Base-by-base conservation (phyloP, 2,888 invertebrate genomes). In the Phrixothrix hirtus region DNA sequence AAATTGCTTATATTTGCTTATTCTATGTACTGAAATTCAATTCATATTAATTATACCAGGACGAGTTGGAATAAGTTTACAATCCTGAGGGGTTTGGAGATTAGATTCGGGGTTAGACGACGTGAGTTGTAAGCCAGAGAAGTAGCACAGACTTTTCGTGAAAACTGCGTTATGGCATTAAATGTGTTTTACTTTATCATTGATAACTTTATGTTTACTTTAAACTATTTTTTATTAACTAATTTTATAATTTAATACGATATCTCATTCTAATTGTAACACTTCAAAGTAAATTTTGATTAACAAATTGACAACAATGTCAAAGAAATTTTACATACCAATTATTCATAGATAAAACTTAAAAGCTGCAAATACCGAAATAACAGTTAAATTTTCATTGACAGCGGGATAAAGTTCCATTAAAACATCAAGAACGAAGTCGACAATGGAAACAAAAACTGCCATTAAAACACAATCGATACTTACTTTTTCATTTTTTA, bases 1-100 rank as follows among this genome's bases (percentile, higher is more conserved):
- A 44, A 44, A 44, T 44, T 51, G 45, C 29, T 14, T 25, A 27
- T 51, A 34, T 51, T 51, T 52, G 37, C 17, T 36, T 46, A 41
- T 46, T 46, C 45, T 14, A 16, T 37, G 31, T 49, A 37, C 44
- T 56, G 55, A 58, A 60, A 64, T 65, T 65, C 65, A 65, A 65
- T 65, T 65, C 61, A 61, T 64, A 61, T 64, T 63, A 63, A 64
- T 64, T 65, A 63, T 44, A 32, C 25, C 32, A 55, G 48, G 53
- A 53, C 55, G 59, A 60, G 63, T 59, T 58, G 58, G 57, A 51
- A 58, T 55, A 58, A 62, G 56, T 62, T 65, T 47, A 49, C 45
- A 59, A 64, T 62, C 64, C 62, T 52, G 53, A 45, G 59, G 59
- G 56, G 60, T 58, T 63, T 58, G 43, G 10, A 61, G 64, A 64